Base-by-base conservation (phyloP, 2,888 invertebrate species). In the Conus canariensis region DNA sequence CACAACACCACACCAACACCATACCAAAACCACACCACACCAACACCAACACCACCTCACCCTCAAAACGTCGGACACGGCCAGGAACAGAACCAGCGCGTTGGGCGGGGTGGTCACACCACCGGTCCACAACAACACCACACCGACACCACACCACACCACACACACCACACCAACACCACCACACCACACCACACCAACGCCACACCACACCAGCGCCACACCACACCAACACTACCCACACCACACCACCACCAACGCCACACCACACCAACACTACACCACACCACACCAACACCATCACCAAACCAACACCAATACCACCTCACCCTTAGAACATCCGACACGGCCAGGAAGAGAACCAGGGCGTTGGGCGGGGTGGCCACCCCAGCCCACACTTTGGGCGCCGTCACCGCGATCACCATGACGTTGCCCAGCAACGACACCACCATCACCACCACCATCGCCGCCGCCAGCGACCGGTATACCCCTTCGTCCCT, bases 291-390 rank as follows among this genome's bases (percentile, higher is more conserved):
- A 70, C 70, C 70, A 14, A 14, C 70, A 70, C 19, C 67, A 10
- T 19, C 67, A 10, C 67, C 67, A 67, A 10, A 9, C 9, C 67
- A 67, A 60, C 12, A 7, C 60, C 60, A 60, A 60, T 60, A 60
- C 60, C 60, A 67, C 25, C 85, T 56, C 30, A 74, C 70, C 87
- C 64, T 87, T 7, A 87, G 19, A 1, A 87, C 74, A 16, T 87
- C 87, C 3, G 87, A 87, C 25, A 87, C 87, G 19, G 87, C 87
- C 64, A 87, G 87, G 19, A 30, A 87, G 14, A 87, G 74, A 14
- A 87, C 87, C 19, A 87, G 87, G 70, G 70, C 70, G 70, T 87
- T 87, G 56, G 64, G 19, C 10, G 70, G 87, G 45, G 70, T 87
- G 70, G 70, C 60, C 19, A 22, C 67, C 56, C 87, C 74, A 6